Conservation (phyloP, 2,113 vertebrate genomes). For the Xiphophorus hellerii region DNA sequence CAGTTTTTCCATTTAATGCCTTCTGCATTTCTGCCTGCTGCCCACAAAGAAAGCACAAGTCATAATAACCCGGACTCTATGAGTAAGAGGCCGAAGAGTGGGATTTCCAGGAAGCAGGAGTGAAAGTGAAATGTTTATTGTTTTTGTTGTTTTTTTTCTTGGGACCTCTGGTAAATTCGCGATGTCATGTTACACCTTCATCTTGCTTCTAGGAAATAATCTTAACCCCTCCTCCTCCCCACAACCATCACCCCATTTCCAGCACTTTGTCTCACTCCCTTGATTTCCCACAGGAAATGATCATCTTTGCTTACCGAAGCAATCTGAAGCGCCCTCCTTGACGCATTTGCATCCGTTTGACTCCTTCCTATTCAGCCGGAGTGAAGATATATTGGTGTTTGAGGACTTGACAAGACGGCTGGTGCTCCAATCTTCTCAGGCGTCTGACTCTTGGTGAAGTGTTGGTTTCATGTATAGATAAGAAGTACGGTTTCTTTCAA, state of each 20-base stretch:
- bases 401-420: conserved; percentile 34
- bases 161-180: conserved; percentile 54
- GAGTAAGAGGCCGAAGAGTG: conserved; percentile 10
- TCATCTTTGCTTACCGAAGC: neutral
- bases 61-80: conserved; percentile 13
- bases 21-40: conserved; percentile 20
- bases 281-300: neutral
- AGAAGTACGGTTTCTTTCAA: conserved; percentile 6
- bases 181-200: neutral
- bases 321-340: conserved; percentile 12
- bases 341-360: conserved; percentile 17
- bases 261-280: neutral
- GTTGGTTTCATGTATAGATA: conserved; percentile 28
- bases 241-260: neutral
- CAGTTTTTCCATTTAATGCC: conserved; percentile 55
- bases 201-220: neutral
- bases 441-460: conserved; percentile 21
- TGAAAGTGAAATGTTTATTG: conserved; percentile 9
- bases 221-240: neutral
- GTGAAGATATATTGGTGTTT: conserved; percentile 12
- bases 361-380: conserved; percentile 25
- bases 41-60: conserved; percentile 23
- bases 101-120: conserved; percentile 40
- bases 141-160: conserved; percentile 17
- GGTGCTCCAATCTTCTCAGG: conserved; percentile 34